phyloP scores from a whole-genome alignment of 2,113 vertebrate species.

The Microtus montanus region DNA sequence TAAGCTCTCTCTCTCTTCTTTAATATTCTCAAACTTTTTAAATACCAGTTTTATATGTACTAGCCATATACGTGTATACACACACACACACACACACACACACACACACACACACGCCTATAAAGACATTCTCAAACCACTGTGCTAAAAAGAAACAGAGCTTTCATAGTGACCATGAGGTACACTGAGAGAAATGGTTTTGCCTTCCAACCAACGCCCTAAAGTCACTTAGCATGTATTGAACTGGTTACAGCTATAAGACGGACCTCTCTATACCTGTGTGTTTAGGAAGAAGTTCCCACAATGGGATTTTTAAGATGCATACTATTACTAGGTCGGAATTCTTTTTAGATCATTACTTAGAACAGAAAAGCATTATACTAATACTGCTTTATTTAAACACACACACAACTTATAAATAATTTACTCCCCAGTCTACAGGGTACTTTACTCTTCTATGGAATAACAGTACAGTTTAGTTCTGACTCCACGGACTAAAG shows the following conservation, averaged over 20 bases:
- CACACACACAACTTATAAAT: conserved; percentile 39
- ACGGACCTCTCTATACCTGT: conserved; percentile 34
- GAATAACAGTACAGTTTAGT: neutral
- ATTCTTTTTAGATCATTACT: conserved; percentile 49
- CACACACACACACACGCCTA: neutral
- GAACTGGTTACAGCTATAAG: conserved; percentile 45
- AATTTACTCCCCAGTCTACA: conserved; percentile 2
- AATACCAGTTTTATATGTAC: neutral
- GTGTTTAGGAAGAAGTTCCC: conserved; percentile 51
- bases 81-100: neutral
- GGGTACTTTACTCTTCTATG: conserved; percentile 29
- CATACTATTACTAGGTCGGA: neutral
- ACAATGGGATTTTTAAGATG: conserved; percentile 53
- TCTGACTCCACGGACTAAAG: conserved; percentile 1
- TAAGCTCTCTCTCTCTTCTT: conserved; percentile 7
- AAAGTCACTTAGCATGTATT: conserved; percentile 64
- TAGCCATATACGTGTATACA: neutral
- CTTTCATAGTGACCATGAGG: conserved; percentile 51
- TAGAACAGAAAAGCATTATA: conserved; percentile 37
- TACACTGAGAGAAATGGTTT: conserved; percentile 63
- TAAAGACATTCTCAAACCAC: conserved; percentile 23
- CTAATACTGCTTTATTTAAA: conserved; percentile 21
- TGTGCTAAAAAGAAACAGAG: conserved; percentile 64
- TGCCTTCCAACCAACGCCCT: conserved; percentile 50
- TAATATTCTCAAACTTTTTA: conserved; percentile 49